Conservation (phyloP, 1,140 invertebrate genomes). For the Rhopalosiphum maidis region DNA sequence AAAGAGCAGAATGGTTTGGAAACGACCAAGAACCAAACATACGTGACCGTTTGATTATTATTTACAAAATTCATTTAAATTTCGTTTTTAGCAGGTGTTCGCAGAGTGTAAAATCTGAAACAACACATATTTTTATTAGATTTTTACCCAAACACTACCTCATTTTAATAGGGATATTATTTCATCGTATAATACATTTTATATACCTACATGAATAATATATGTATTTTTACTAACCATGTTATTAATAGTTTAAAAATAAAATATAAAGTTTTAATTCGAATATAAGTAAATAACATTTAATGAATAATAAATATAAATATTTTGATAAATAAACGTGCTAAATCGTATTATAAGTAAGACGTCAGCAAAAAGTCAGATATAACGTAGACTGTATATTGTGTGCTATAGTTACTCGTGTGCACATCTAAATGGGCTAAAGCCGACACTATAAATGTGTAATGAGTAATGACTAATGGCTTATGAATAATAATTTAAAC, state of each 20-base stretch:
- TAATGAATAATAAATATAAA: no score
- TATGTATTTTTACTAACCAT: neutral
- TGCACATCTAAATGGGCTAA: no score
- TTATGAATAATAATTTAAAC: neutral
- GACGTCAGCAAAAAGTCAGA: no score
- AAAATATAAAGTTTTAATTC: neutral
- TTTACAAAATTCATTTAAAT: neutral
- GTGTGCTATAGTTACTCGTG: no score
- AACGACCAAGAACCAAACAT: neutral
- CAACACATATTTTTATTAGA: neutral
- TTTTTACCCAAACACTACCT: neutral
- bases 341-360: neutral
- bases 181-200: neutral
- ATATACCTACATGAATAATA: neutral
- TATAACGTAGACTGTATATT: no score
- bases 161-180: neutral
- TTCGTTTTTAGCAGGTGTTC: neutral
- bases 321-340: neutral
- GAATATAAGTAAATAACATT: neutral
- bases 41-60: neutral
- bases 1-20: neutral
- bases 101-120: neutral
- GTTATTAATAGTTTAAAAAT: neutral
- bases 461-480: no score
- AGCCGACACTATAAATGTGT: neutral